These are phyloP conservation scores for Anomalospiza imberbis DNA, from an alignment of 2,797 vertebrate genomes.

Conservation along the genomic window DNA sequence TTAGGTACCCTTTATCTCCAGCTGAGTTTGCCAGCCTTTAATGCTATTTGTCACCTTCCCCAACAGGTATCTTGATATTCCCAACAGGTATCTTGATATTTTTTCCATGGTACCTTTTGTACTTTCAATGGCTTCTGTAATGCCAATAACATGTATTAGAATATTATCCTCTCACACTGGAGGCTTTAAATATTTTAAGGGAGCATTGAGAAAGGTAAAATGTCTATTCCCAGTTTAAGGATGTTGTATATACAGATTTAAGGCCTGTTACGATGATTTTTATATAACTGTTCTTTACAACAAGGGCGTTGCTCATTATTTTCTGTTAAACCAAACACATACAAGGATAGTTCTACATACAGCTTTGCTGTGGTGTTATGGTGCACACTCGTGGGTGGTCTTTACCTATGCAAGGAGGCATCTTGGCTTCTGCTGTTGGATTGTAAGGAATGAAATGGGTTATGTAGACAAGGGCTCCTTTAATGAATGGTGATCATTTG, in stretches of 20 bases:
- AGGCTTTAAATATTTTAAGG: neutral
- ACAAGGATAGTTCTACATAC: neutral
- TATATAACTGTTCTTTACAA: neutral
- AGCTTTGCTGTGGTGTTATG: neutral
- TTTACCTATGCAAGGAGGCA: neutral
- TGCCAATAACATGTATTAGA: neutral
- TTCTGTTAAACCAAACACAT: neutral
- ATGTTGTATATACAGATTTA: neutral
- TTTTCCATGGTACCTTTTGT: neutral
- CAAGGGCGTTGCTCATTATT: neutral
- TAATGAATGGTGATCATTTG: neutral
- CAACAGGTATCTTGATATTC: neutral
- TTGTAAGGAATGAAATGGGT: neutral
- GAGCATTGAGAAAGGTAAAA: neutral
- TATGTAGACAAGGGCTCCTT: neutral
- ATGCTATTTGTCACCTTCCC: slow-evolving; percentile 32
- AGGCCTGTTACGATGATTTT: neutral
- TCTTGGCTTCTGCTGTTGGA: neutral
- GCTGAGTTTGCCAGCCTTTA: slow-evolving; percentile 38
- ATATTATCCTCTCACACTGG: neutral
- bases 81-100: neutral
- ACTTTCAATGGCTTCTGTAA: neutral
- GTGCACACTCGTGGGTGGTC: neutral
- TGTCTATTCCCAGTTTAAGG: neutral
- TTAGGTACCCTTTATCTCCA: slow-evolving; percentile 42